phyloP scores from a whole-genome alignment of 2,888 invertebrate genomes.

The Linnaemya tessellans region DNA sequence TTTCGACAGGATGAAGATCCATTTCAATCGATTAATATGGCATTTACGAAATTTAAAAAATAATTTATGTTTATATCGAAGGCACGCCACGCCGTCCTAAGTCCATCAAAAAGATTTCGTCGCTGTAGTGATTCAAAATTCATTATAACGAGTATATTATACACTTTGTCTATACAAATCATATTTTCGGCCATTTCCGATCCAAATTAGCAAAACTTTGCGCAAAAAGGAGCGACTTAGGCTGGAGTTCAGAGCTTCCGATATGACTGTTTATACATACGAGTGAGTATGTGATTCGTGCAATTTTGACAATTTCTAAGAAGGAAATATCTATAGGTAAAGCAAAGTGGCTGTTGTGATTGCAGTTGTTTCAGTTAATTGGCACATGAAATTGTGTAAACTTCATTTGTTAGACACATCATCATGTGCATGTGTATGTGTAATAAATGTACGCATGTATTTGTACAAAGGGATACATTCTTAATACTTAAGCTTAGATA shows the following conservation, averaged over 20 bases:
- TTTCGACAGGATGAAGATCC: conserved; percentile 22
- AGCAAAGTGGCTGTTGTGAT: conserved; percentile 6
- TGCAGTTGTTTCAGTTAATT: background rate
- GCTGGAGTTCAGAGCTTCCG: background rate
- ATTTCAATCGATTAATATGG: conserved; percentile 50
- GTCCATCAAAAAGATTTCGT: no score
- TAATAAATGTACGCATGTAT: background rate
- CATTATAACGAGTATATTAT: no score
- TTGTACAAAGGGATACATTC: conserved; percentile 4
- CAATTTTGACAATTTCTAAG: conserved; percentile 17
- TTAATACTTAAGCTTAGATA: conserved; percentile 24
- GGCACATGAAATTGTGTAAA: background rate
- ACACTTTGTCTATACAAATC: no score
- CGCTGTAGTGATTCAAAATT: no score
- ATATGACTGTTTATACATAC: background rate
- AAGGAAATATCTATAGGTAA: conserved; percentile 11
- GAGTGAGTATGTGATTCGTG: background rate
- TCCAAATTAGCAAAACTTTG: no score
- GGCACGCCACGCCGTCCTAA: background rate
- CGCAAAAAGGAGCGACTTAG: background rate
- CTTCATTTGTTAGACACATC: conserved; percentile 7
- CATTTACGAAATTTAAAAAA: conserved; percentile 22
- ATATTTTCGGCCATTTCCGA: no score
- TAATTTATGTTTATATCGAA: background rate
- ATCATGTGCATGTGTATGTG: background rate